phyloP scores from a whole-genome alignment of 2,797 vertebrate species.

The Syngnathus acus region DNA sequence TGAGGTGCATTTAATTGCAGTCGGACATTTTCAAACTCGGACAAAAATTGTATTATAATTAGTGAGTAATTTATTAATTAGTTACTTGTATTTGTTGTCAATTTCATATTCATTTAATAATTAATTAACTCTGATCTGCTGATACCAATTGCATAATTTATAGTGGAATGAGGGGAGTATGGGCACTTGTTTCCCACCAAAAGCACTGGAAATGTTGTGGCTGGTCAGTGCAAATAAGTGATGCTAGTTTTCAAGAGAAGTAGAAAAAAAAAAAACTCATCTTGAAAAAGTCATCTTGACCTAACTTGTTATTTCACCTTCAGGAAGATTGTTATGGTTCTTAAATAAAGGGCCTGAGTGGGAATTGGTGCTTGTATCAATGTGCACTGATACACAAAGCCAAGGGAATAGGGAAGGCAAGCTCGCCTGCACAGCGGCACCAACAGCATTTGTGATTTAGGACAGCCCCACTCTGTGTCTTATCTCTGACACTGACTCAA shows the following conservation, averaged over 20 bases:
- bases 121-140: no score
- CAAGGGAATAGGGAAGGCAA: constrained; percentile 38
- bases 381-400: constrained; percentile 58
- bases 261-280: neutral
- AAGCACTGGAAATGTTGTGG: neutral
- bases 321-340: constrained; percentile 6
- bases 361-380: constrained; percentile 67
- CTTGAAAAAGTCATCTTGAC: constrained; percentile 5
- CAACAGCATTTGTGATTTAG: constrained; percentile 46
- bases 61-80: no score
- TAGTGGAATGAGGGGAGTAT: no score
- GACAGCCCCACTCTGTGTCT: constrained; percentile 39
- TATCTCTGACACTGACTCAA: constrained; percentile 50
- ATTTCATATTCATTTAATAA: no score
- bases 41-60: no score
- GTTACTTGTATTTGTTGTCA: no score
- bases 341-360: constrained; percentile 45
- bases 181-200: no score
- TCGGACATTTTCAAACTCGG: no score
- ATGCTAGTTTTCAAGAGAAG: neutral
- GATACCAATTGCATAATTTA: no score
- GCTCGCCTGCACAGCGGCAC: constrained; percentile 37
- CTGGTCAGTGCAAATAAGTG: neutral
- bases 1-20: no score
- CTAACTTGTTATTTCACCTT: constrained; percentile 14